Base-by-base conservation (phyloP, 2,888 invertebrate genomes). In the Drosophila neotestacea region DNA sequence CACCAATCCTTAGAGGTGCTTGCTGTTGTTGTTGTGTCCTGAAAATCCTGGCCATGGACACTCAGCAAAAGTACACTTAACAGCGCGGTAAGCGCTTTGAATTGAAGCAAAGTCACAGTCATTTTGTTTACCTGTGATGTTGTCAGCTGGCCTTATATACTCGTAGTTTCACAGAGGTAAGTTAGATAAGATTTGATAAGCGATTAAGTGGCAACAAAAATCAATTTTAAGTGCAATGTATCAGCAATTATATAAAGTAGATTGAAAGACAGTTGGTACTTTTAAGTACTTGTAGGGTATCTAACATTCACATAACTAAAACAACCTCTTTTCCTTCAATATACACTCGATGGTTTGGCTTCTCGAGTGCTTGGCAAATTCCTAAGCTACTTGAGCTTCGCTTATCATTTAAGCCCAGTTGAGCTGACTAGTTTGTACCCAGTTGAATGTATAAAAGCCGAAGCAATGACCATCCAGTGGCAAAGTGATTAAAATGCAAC, bases 1-100 rank as follows among this genome's bases (percentile, higher is more conserved):
- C 97, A 98, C 98, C 98, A 98, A 80, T 96, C 95, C 4, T 93
- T 89, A 1, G 72, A 42, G 13, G 10, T 6, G n/a, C 9, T 56
- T 0, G 44, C 47, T 4, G 67, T 30, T 0, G 60, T 7, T 2
- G 59, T 11, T 9, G 68, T 22, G 5, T 79, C 71, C 48, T 85
- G 52, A 9, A 82, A 77, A 0, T 64, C 55, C 46, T 60, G 58
- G 22, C 56, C 56, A 10, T 70, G 46, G 41, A 38, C 28, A 61
- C 34, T 44, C 79, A 50, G n/a, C 63, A 41, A 4, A 54, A 22
- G 0, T 1, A 60, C 7, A 47, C 59, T 41, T 6, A 71, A 11
- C n/a, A 67, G 16, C 6, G 34, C 0, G 97, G 96, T 90, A 96
- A 96, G 68, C 4, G 32, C 28, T 42, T 51, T 56, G 2, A 13